Evolutionary conservation across 2,888 invertebrate genomes (phyloP).

Genomic region (Fragum whitleyi): DNA sequence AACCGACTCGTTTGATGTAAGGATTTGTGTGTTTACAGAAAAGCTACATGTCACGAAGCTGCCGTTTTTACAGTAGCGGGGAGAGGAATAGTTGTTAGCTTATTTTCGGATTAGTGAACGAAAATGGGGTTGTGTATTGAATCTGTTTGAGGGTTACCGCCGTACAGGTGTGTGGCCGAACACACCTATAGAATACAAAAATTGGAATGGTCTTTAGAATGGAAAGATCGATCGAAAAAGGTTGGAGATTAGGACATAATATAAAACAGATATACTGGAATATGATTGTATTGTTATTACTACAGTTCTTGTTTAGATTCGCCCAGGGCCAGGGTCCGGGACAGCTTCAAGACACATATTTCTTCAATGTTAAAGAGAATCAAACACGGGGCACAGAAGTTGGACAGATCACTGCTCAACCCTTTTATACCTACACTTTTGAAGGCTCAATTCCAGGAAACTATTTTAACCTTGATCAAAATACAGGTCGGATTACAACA

Average conservation of each 20-base stretch:
- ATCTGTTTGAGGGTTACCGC: conserved; percentile 40
- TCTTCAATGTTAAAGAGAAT: conserved; percentile 88
- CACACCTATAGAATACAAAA: neutral
- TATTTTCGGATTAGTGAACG: conserved; percentile 42
- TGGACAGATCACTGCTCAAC: conserved; percentile 94
- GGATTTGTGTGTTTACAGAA: conserved; percentile 58
- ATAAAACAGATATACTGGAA: conserved; percentile 57
- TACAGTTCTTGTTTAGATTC: conserved; percentile 77
- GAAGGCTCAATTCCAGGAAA: conserved; percentile 90
- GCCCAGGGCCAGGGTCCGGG: conserved; percentile 81
- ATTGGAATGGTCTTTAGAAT: conserved; percentile 9
- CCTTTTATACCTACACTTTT: conserved; percentile 96
- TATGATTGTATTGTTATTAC: conserved; percentile 63
- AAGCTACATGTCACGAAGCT: conserved; percentile 52
- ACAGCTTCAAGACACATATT: conserved; percentile 66
- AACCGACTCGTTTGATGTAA: conserved; percentile 50
- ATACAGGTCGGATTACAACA: conserved; percentile 93
- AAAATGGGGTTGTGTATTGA: conserved; percentile 20
- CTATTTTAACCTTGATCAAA: conserved; percentile 93
- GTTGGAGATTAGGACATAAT: neutral
- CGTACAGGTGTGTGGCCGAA: conserved; percentile 37
- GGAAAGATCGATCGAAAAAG: conserved; percentile 4
- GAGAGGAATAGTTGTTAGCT: neutral
- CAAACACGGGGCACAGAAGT: conserved; percentile 93
- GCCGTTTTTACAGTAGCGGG: conserved; percentile 33